Conservation (phyloP, 2,888 invertebrate genomes). For the Drosophila robusta region DNA sequence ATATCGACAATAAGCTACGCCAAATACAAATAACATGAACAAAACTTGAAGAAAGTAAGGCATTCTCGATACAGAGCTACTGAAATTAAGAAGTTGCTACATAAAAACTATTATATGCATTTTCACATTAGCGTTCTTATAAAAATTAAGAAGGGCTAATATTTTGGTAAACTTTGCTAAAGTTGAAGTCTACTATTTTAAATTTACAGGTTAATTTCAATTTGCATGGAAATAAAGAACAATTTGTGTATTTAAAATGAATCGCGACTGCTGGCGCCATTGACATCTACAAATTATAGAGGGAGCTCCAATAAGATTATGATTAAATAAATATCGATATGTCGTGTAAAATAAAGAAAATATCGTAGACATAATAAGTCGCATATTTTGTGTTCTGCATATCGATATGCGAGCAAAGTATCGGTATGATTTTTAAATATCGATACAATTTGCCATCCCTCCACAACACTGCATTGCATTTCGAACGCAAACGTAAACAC, state of each 20-base stretch:
- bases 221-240: too few species aligned
- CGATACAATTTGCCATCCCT: conserved; percentile 14
- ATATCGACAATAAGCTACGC: not conserved
- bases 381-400: not conserved
- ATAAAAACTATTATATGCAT: too few species aligned
- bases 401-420: not conserved
- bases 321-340: not conserved
- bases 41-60: not conserved
- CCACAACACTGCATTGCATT: conserved; percentile 29
- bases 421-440: not conserved
- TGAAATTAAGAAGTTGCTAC: too few species aligned
- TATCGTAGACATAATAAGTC: too few species aligned
- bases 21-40: not conserved
- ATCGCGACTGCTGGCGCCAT: too few species aligned
- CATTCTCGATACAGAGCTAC: too few species aligned
- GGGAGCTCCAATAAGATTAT: not conserved
- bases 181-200: too few species aligned
- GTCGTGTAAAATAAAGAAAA: not conserved
- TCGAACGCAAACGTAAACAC: conserved; percentile 31
- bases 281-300: not conserved
- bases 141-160: too few species aligned
- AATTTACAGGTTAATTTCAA: not conserved
- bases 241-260: not conserved
- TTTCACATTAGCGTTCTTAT: too few species aligned
- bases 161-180: too few species aligned